Percentiles rank a stretch among this genome's conserved stretches.
phyloP scores from a whole-genome alignment of 2,888 invertebrate genomes.

The Dasypogon diadema region DNA sequence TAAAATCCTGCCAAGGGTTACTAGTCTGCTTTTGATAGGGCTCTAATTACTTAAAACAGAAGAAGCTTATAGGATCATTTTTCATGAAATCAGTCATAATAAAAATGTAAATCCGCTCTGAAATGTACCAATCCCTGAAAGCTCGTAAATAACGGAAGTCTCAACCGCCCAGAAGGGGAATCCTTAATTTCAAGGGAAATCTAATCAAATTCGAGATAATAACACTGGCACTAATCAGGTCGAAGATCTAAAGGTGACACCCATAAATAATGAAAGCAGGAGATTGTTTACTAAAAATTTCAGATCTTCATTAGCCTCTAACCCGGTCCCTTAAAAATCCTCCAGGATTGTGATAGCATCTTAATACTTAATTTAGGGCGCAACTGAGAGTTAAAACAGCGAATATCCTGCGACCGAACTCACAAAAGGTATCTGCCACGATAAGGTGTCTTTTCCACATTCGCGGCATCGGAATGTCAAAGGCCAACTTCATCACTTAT shows the following conservation, averaged over 20 bases:
- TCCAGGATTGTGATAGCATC: constrained; percentile 33
- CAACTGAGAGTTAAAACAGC: constrained; percentile 6
- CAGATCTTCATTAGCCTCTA: constrained; percentile 33
- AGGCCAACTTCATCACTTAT: not conserved
- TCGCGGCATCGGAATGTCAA: not conserved
- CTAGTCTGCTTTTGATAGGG: not conserved
- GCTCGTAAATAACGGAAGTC: constrained; percentile 13
- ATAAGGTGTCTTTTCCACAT: constrained; percentile 8
- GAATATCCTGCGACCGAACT: not conserved
- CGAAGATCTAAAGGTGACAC: constrained; percentile 24
- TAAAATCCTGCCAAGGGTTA: no score
- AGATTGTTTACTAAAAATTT: constrained; percentile 48
- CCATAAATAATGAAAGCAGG: constrained; percentile 26
- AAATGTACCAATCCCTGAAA: not conserved
- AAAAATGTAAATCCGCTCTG: not conserved
- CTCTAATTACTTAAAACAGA: not conserved
- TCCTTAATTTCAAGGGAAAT: not conserved
- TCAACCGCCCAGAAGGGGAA: not conserved
- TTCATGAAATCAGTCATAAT: not conserved
- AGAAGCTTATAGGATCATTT: not conserved
- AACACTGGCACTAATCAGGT: constrained; percentile 3
- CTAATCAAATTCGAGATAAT: constrained; percentile 5
- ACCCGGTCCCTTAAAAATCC: constrained; percentile 28
- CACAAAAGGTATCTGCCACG: not conserved
- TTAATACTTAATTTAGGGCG: constrained; percentile 44